A percentile compares a stretch with the other conserved stretches of the same genome.
Evolutionary conservation across 2,888 invertebrate species (phyloP).

Genomic region (Caenorhabditis sp.): DNA sequence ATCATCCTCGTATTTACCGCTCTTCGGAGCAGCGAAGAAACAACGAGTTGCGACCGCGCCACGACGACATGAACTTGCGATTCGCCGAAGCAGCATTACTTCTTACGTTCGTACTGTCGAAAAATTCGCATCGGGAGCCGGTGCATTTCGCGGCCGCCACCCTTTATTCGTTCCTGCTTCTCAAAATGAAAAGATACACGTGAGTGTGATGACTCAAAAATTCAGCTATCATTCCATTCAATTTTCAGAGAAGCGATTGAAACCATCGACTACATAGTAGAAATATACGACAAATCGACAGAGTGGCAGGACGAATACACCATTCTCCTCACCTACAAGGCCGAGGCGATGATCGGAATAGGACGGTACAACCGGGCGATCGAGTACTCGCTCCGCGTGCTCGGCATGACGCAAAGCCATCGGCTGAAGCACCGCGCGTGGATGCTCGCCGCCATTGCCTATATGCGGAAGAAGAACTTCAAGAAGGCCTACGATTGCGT

Average conservation of each 20-base stretch:
- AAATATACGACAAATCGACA: background rate
- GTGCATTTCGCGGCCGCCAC: constrained; percentile 27
- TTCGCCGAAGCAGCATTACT: constrained; percentile 36
- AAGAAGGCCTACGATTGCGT: constrained; percentile 19
- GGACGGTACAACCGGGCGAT: constrained; percentile 38
- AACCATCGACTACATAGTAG: constrained; percentile 8
- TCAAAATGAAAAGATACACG: constrained; percentile 43
- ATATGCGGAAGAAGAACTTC: constrained; percentile 40
- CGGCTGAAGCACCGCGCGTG: constrained; percentile 23
- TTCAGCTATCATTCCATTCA: background rate
- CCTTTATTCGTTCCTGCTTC: constrained; percentile 18
- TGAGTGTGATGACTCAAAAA: constrained; percentile 6
- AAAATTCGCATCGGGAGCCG: constrained; percentile 6
- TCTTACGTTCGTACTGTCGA: constrained; percentile 39
- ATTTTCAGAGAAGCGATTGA: constrained; percentile 29
- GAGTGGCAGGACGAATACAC: constrained; percentile 10
- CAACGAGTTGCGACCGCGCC: constrained; percentile 22
- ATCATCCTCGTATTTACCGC: background rate
- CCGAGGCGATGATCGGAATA: constrained; percentile 32
- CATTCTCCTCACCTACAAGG: constrained; percentile 33
- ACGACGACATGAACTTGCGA: constrained; percentile 24
- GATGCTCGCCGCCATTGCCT: constrained; percentile 47
- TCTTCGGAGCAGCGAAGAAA: constrained; percentile 6
- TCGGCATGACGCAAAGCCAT: background rate
- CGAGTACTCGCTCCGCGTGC: constrained; percentile 27